Base-by-base conservation (phyloP, 2,888 invertebrate genomes). In the Leucoma salicis region DNA sequence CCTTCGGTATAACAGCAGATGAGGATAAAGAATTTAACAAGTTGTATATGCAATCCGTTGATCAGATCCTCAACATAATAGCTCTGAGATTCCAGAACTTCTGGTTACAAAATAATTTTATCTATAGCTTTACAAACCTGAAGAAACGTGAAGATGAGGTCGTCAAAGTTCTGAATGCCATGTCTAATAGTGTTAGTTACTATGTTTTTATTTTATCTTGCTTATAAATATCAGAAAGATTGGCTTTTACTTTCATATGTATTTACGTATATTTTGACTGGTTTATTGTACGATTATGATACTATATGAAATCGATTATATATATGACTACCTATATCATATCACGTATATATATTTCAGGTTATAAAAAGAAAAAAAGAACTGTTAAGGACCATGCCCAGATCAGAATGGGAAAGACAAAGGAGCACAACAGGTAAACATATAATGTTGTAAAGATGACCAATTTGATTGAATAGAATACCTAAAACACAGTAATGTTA, bases 31-130 rank as follows among this genome's bases (percentile, higher is more conserved):
- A 57, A 12, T 67, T 63, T 15, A 51, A 57, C n/a, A 54, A 54
- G 15, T 7, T 36, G 4, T 69, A 69, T 38, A 63, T 59, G 33
- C 43, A 59, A 6, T 56, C 66, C 1, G 63, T 70, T 2, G 57
- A 59, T 40, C 55, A 54, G 16, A 58, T 57, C 36, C 39, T 63
- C 14, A 56, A 50, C 32, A 51, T 58, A 11, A 54, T 57, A 27
- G 58, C 46, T 0, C 16, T 49, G 13, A 60, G 71, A 28, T 68
- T 66, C 39, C 53, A 57, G 14, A 62, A 53, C 8, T 35, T 66
- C 13, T 72, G 71, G 67, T 39, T 74, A 1, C 65, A 71, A 18
- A 52, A 53, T 4, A 52, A 66, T 0, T 52, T 60, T 1, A 43
- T 72, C 3, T 72, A 60, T 39, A 48, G 49, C 4, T 52, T 62